These are phyloP conservation scores for Enteromius anoplus DNA, from an alignment of 2,797 vertebrate genomes.

Conservation along the genomic window DNA sequence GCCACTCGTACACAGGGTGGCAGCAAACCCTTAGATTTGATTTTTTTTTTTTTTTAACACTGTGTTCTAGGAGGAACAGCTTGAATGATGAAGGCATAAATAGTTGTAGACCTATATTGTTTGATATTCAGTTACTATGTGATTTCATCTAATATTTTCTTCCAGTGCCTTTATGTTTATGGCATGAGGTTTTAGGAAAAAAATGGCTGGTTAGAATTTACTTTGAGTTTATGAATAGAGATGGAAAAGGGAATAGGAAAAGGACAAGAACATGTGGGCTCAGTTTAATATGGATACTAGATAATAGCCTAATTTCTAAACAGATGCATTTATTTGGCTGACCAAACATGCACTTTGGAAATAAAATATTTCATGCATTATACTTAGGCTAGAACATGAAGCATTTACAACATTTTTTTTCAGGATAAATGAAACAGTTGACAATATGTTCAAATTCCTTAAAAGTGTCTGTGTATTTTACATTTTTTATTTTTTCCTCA, in stretches of 20 bases:
- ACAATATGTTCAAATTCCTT: not conserved
- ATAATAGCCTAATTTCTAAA: not conserved
- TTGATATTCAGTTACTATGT: not conserved
- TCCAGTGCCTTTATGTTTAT: not conserved
- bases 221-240: not conserved
- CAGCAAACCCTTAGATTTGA: not conserved
- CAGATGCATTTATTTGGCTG: not conserved
- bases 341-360: not conserved
- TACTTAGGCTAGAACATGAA: not conserved
- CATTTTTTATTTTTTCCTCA: conserved; percentile 11
- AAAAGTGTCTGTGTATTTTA: not conserved
- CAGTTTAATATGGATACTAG: not conserved
- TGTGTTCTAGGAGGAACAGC: not conserved
- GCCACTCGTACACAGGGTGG: not conserved
- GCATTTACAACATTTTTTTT: not conserved
- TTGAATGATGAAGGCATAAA: not conserved
- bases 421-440: not conserved
- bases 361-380: not conserved
- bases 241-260: not conserved
- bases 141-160: not conserved
- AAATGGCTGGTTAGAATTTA: not conserved
- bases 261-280: not conserved
- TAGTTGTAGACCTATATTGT: not conserved
- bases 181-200: not conserved
- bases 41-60: not conserved